Conservation (phyloP, 2,113 vertebrate species). For the Phalacrocorax brasilianus region DNA sequence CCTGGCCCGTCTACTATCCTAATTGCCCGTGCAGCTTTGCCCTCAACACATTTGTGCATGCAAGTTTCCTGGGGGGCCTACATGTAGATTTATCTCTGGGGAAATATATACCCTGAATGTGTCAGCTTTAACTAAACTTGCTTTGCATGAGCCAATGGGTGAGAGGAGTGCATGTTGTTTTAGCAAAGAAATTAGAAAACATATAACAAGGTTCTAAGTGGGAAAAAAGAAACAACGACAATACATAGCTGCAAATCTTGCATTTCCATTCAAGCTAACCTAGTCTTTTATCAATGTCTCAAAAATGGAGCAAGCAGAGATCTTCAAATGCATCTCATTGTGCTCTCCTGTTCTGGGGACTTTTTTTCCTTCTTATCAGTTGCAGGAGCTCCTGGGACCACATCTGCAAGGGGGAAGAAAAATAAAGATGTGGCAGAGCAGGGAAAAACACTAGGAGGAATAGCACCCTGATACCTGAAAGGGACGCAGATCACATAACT, state of each 20-base stretch:
- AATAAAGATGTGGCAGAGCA: background rate
- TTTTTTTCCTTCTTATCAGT: background rate
- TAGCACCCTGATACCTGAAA: background rate
- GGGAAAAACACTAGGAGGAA: background rate
- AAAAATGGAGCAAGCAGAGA: background rate
- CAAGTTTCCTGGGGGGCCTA: background rate
- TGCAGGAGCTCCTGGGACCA: background rate
- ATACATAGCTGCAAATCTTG: background rate
- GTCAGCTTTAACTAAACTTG: background rate
- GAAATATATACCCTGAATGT: background rate
- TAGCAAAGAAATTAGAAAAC: background rate
- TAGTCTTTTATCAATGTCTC: background rate
- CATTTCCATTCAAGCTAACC: background rate
- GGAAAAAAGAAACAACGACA: background rate
- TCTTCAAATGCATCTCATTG: background rate
- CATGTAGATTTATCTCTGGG: background rate
- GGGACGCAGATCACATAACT: background rate
- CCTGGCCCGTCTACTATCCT: background rate
- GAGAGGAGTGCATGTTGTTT: background rate
- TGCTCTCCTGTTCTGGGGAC: fast-evolving
- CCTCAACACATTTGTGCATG: background rate
- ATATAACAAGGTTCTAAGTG: background rate
- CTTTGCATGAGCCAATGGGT: background rate
- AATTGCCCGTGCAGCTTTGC: background rate
- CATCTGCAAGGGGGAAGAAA: background rate